These are phyloP conservation scores for Ceuthmochares aereus DNA, from an alignment of 2,113 vertebrate species.

Conservation along the genomic window DNA sequence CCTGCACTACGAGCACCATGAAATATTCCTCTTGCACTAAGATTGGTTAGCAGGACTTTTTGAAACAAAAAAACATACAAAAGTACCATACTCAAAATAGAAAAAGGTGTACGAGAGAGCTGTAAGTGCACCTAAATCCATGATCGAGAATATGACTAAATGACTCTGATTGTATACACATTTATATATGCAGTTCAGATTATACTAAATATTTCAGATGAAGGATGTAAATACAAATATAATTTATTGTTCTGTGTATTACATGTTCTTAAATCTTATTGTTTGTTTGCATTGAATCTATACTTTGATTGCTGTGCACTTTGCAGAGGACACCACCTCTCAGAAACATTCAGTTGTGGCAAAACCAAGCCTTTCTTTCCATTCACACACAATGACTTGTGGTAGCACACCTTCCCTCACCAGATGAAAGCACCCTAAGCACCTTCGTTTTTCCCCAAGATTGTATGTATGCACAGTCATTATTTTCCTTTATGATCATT, in stretches of 20 bases:
- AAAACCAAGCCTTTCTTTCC: not conserved
- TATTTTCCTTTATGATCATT: not conserved
- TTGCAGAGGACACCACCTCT: not conserved
- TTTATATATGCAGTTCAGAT: not conserved
- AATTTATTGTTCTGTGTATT: not conserved
- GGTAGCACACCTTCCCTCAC: not conserved
- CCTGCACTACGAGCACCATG: not conserved
- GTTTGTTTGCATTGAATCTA: not conserved
- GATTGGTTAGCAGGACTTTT: not conserved
- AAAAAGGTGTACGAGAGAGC: not conserved
- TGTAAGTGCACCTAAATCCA: not conserved
- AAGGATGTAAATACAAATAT: not conserved
- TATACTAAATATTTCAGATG: not conserved
- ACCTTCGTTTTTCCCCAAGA: not conserved
- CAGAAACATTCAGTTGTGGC: not conserved
- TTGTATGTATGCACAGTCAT: not conserved
- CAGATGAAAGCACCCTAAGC: not conserved
- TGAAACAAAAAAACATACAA: not conserved
- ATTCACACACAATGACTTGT: rapidly evolving
- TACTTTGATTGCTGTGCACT: not conserved
- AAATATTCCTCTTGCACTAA: not conserved
- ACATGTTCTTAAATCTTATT: not conserved
- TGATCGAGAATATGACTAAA: not conserved
- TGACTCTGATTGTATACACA: not conserved
- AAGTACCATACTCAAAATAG: not conserved